Conservation (phyloP, 1,140 invertebrate species). For the Cephus cinctus region DNA sequence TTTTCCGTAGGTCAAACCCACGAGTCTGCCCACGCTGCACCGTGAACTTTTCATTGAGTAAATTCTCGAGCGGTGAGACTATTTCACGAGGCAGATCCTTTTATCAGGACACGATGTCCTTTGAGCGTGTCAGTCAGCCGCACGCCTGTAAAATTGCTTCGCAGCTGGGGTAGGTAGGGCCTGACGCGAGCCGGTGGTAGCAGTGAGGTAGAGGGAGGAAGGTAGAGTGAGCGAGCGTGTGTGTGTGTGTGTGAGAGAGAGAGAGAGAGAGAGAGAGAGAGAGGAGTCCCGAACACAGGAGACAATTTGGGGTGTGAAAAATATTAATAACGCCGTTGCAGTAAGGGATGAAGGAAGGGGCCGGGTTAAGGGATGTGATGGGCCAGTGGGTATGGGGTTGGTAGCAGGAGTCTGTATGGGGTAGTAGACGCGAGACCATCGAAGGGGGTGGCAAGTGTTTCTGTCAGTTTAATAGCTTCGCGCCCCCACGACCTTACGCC, state of each 20-base stretch:
- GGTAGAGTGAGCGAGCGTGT: no score
- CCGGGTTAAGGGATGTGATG: constrained; percentile 6
- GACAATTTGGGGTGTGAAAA: constrained; percentile 53
- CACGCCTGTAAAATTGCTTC: constrained; percentile 47
- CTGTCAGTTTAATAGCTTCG: constrained; percentile 60
- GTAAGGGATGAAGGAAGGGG: constrained; percentile 28
- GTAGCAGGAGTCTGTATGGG: constrained; percentile 7
- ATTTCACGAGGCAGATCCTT: constrained; percentile 3
- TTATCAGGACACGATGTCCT: constrained; percentile 23
- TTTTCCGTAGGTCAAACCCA: no score
- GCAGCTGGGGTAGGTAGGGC: constrained; percentile 26
- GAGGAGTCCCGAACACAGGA: constrained; percentile 32
- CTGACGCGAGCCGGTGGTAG: no score
- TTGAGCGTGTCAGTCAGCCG: constrained; percentile 45
- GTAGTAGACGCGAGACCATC: constrained; percentile 21
- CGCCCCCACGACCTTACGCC: constrained; percentile 23
- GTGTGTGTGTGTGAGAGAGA: no score
- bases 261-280: no score
- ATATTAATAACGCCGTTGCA: constrained; percentile 50
- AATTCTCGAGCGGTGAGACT: neutral
- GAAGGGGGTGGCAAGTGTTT: constrained; percentile 57
- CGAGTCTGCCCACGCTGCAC: no score
- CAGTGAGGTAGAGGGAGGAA: no score
- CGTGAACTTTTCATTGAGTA: neutral
- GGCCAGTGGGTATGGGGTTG: no score